Base-by-base conservation (phyloP, 2,113 vertebrate genomes). In the Pollimyrus isidori region DNA sequence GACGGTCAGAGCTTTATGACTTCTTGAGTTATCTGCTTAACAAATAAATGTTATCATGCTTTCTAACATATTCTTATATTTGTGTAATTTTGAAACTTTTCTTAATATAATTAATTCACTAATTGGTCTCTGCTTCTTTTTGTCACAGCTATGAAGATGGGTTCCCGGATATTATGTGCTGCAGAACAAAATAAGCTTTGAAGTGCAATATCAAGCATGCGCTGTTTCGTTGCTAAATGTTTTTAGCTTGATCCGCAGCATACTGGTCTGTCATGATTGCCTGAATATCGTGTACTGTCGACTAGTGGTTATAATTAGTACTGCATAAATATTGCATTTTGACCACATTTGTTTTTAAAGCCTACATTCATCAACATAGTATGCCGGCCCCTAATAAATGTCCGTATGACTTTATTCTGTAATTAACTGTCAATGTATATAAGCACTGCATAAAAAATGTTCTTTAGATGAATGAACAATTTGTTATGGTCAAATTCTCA, bases 121-220 rank as follows among this genome's bases (percentile, higher is more conserved):
- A 87, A 87, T 87, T 17, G 13, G 30, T 46, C 26, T 85, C 46
- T 76, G 87, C 86, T 45, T n/a, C n/a, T 92, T 91, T 46, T 52
- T 91, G 80, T 87, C 26, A 87, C 92, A 95, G 93, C 93, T 26
- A 65, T 94, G 91, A 95, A 83, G 91, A 93, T 94, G 91, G 93
- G 92, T 45, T 92, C 93, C 89, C 87, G 48, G 26, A 93, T 94
- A 90, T 85, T 91, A 52, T 95, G 93, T 65, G 92, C 92, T 53
- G 1, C 42, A 88, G 52, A 84, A 89, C 58, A 90, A 13, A 69
- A 88, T 86, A 85, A 89, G 87, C 91, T 94, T 65, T 93, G 90
- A 90, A 86, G 39, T 46, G 52, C 88, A 80, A 84, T n/a, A 17
- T 42, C 7, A 3, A 62, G 56, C 73, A 76, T 39, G 23, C 1